Evolutionary conservation across 2,888 invertebrate species (phyloP), one percentile per base, ranked within the genome.

Genomic region (Capitulum mitella): DNA sequence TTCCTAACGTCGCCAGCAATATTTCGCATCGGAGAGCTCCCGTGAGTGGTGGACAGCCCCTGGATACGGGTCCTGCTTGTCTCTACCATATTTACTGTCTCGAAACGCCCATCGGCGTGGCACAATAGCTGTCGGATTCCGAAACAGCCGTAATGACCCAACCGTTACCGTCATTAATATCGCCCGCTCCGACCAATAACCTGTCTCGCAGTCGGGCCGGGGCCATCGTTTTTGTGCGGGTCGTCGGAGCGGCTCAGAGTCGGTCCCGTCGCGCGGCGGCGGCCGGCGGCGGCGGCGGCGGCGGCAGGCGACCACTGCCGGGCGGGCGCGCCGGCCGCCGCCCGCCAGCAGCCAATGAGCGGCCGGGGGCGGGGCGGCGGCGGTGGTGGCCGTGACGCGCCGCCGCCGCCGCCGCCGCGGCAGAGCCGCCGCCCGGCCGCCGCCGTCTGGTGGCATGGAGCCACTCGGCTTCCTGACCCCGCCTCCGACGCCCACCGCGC

Each of bases 401-500:
- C 16, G 70, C 40, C 70, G 26, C 70, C 40, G 40, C 70, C 37
- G 70, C 70, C 37, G 40, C 70, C 40, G 70, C 70, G 40, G 26
- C 70, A 29, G 34, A 29, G 10, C 29, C 29, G 58, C 58, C 29
- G 58, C 26, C 2, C 58, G 12, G 51, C 51, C 51, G 29, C n/a
- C 58, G 58, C 58, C 43, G 43, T 8, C 43, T 12, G 51, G 51
- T 14, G 58, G 22, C 8, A 58, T 58, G 58, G 58, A 37, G 70
- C 70, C 70, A 70, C 70, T 70, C 70, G 70, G 40, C 37, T 12
- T 16, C 22, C 37, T 70, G 70, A 70, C 70, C 70, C 70, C 70
- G 70, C 70, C 70, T 70, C 70, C 40, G 70, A 70, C 70, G 70
- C 70, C 70, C 70, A 70, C 70, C 70, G 16, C 70, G 70, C 37